phyloP scores from a whole-genome alignment of 2,113 vertebrate species.

The Pachyramphus minor region DNA sequence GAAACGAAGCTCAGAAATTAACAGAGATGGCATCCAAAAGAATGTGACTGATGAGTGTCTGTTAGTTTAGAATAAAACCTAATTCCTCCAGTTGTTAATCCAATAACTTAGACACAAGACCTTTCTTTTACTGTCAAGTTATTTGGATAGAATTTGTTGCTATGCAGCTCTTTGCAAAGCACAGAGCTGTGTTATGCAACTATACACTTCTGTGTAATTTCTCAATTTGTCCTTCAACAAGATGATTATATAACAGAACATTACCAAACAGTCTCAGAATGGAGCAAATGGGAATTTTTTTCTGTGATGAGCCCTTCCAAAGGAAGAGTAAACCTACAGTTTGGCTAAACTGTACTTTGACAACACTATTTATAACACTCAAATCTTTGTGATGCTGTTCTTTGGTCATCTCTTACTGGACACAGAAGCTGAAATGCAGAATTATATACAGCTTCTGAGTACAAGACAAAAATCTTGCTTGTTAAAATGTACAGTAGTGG shows the following conservation, averaged over 20 bases:
- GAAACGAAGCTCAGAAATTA: background rate
- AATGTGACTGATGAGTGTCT: background rate
- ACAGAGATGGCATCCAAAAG: background rate
- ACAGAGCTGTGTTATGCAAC: conserved; percentile 10
- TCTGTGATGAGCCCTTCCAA: background rate
- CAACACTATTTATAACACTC: background rate
- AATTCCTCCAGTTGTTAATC: background rate
- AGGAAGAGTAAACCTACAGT: background rate
- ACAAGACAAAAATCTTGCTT: background rate
- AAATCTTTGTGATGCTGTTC: background rate
- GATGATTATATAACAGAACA: background rate
- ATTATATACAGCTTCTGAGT: background rate
- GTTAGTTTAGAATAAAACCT: background rate
- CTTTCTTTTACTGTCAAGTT: background rate
- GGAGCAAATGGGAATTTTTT: background rate
- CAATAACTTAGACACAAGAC: background rate
- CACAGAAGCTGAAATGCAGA: background rate
- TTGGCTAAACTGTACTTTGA: background rate
- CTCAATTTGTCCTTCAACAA: conserved; percentile 25
- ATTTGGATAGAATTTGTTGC: background rate
- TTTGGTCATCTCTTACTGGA: background rate
- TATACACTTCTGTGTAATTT: background rate
- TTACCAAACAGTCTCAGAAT: background rate
- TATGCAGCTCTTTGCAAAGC: background rate
- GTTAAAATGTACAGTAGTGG: background rate